Evolutionary conservation across 2,888 invertebrate species (phyloP), one percentile per base, ranked within the genome.

Genomic region (Agapostemon virescens): DNA sequence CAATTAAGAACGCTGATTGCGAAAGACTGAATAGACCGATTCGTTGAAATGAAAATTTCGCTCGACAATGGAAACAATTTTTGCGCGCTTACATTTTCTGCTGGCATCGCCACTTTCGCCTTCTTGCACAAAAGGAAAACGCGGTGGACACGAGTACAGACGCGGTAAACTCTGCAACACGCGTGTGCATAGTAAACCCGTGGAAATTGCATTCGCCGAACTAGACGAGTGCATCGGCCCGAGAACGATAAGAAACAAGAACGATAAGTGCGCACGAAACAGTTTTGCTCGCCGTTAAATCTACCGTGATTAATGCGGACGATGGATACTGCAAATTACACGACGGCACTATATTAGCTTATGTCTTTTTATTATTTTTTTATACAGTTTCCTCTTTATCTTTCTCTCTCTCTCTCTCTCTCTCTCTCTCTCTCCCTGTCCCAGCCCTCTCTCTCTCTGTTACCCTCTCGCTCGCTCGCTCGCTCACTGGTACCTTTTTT

Each of bases 221-320:
- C 58, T 68, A 26, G 15, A 74, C 40, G 76, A 63, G 70, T 36
- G 79, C 83, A 83, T 83, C 73, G 70, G 55, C 70, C 76, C 67
- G 83, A 64, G 42, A 79, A 61, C 75, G 83, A 83, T 83, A 83
- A 83, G 83, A 70, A 71, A 69, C 69, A 58, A 26, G 20, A 36
- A 58, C 64, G 75, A 75, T 69, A 81, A 71, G 81, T 81, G 61
- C n/a, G 40, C 63, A 38, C 55, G 66, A 67, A 69, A 83, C 61
- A 55, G 71, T 81, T 81, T 81, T 74, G 67, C 49, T 17, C 38
- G 49, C 20, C 74, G 79, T 52, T 75, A 75, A 79, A 83, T 83
- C 72, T 76, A 76, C 33, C 63, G 83, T 76, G 76, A 74, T 83
- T 83, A 79, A 82, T 73, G 69, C 64, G 55, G 30, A 40, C 64